Conservation (phyloP, 2,888 invertebrate genomes). For the Phorcus lineatus region DNA sequence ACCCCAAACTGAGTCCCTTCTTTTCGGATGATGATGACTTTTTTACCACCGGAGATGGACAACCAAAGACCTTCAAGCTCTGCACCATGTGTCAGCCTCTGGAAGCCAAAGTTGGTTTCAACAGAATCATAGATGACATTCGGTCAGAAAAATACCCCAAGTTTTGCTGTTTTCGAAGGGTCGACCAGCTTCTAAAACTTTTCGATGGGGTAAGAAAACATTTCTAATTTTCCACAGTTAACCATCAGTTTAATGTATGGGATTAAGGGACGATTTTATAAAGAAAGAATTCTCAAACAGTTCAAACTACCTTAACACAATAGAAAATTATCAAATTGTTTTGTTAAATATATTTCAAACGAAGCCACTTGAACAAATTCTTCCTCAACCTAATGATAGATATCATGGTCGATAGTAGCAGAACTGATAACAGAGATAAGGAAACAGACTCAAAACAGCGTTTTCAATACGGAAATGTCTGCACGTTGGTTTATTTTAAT, state of each 20-base stretch:
- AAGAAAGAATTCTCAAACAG: background rate
- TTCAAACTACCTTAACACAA: too few relatives aligned
- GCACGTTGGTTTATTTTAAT: too few relatives aligned
- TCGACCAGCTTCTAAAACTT: background rate
- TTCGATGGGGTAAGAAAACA: background rate
- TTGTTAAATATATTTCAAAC: background rate
- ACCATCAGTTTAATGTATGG: too few relatives aligned
- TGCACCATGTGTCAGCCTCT: background rate
- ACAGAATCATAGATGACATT: background rate
- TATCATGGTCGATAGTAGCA: too few relatives aligned
- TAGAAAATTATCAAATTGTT: too few relatives aligned
- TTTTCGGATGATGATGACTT: background rate
- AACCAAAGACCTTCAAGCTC: background rate
- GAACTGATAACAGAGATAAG: too few relatives aligned
- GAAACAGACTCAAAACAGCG: too few relatives aligned
- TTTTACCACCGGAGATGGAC: background rate
- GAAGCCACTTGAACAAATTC: background rate
- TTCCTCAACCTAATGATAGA: too few relatives aligned
- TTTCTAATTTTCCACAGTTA: background rate
- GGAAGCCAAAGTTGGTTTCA: background rate
- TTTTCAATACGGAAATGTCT: too few relatives aligned
- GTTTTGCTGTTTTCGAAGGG: background rate
- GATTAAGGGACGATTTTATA: background rate
- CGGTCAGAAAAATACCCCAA: background rate
- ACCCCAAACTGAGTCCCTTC: background rate